A percentile compares a stretch with the other conserved stretches of the same genome.
Conservation (phyloP, 2,113 vertebrate genomes). For the Scomber scombrus region DNA sequence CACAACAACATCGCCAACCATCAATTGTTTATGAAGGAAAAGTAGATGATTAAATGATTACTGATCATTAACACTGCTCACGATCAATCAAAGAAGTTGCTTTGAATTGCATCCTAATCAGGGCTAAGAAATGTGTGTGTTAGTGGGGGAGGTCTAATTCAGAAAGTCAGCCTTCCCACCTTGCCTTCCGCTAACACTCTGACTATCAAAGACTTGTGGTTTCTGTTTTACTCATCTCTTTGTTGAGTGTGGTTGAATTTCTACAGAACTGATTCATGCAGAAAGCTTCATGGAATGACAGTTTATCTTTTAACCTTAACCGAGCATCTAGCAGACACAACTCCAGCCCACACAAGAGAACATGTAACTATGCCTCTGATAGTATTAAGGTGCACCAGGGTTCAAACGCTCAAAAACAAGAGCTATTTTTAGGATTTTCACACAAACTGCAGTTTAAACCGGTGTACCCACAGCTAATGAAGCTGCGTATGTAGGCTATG, state of each 20-base stretch:
- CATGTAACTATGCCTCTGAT: too few species aligned
- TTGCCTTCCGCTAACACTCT: neutral
- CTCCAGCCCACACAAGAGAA: neutral
- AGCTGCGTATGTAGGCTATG: neutral
- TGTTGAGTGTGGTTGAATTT: neutral
- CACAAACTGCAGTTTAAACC: too few species aligned
- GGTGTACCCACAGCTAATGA: neutral
- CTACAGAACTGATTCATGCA: slow-evolving; percentile 17
- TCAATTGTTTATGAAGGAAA: too few species aligned
- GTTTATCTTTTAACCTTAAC: neutral
- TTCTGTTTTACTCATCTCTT: slow-evolving; percentile 19
- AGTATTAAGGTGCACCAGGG: neutral
- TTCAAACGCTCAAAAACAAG: too few species aligned
- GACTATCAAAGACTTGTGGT: slow-evolving; percentile 20
- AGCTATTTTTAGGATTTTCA: too few species aligned
- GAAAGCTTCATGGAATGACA: neutral
- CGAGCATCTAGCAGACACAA: neutral
- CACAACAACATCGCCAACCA: too few species aligned
- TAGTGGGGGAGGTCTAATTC: neutral
- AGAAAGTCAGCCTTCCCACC: neutral
- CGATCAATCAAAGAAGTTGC: neutral
- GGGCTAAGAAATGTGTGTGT: neutral
- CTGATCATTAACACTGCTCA: neutral
- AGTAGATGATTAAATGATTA: neutral
- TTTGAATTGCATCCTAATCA: neutral